Base-by-base conservation (phyloP, 2,888 invertebrate species). In the Leistus spinibarbis region DNA sequence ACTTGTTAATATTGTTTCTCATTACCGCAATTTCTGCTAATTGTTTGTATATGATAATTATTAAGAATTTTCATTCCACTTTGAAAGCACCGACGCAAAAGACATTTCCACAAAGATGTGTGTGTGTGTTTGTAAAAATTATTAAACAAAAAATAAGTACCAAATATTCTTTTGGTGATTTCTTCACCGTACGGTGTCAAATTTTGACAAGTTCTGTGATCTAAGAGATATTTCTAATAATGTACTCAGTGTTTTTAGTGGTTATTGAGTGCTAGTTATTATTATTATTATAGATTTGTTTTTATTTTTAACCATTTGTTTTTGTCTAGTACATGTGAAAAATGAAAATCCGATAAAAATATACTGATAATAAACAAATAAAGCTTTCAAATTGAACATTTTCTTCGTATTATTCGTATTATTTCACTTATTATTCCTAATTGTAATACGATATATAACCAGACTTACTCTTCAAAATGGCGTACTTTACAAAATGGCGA, bases 201-300 rank as follows among this genome's bases (percentile, higher is more conserved):
- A 40, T 40, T 75, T 75, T 75, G 75, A 75, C 68, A 75, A 67
- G 75, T 75, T 75, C 75, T 75, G 75, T 75, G 75, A 75, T 75
- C 75, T 75, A 75, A 62, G 64, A 68, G 69, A 75, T 75, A 75
- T 75, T 75, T 75, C 75, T 75, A 69, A 75, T 69, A n/a, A 69
- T 75, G 69, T 75, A 75, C 67, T 75, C 75, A 75, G 75, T 75
- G 75, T 75, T 75, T 75, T 75, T 75, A 69, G 68, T 68, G 63
- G 69, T 69, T 68, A 69, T 63, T n/a, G 69, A 75, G 69, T 75
- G 69, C 75, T 75, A 73, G 73, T 66, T 17, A 73, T 67, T 67
- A 63, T 75, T 67, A 67, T 66, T 17, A 73, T 67, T 67, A 63
- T 69, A 64, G 64, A 69, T 53, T 17, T 40, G 7, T 5, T 40